A percentile compares a stretch with the other conserved stretches of the same genome.
Conservation (phyloP, 2,113 vertebrate genomes). For the Morone saxatilis region DNA sequence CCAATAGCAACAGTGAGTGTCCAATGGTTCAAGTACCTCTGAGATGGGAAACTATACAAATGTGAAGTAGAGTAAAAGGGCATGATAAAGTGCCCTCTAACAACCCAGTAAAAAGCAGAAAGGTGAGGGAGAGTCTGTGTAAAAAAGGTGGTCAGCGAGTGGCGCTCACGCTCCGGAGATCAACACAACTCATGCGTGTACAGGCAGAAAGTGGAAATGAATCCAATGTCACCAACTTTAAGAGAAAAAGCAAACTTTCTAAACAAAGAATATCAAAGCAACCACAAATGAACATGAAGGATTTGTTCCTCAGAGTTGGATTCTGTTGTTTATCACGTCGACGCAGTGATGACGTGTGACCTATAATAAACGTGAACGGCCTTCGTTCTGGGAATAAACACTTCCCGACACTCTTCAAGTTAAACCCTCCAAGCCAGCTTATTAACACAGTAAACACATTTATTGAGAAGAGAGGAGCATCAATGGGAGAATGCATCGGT, state of each 20-base stretch:
- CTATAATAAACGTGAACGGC: slow-evolving; percentile 3
- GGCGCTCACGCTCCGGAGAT: slow-evolving; percentile 44
- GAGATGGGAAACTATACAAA: not conserved
- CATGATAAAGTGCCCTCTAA: not conserved
- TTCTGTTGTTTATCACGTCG: slow-evolving; percentile 44
- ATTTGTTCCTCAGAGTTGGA: not conserved
- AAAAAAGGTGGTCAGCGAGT: slow-evolving; percentile 40
- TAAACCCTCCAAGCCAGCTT: slow-evolving; percentile 52
- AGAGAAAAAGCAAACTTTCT: not conserved
- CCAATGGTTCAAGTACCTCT: not conserved
- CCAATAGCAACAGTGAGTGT: no score
- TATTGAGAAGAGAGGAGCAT: slow-evolving; percentile 76
- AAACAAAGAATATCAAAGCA: not conserved
- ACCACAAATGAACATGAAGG: not conserved
- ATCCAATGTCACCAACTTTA: not conserved
- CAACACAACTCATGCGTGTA: not conserved
- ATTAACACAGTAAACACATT: slow-evolving; percentile 79
- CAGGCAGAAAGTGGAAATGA: not conserved
- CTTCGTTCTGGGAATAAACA: slow-evolving; percentile 28
- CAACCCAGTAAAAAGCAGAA: not conserved
- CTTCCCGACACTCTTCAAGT: not conserved
- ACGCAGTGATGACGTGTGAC: slow-evolving; percentile 20
- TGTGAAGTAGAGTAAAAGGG: not conserved
- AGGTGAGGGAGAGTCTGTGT: not conserved
- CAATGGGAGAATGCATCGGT: slow-evolving; percentile 67